Evolutionary conservation across 2,888 invertebrate genomes (phyloP).

Genomic region (Apodemia duryi): DNA sequence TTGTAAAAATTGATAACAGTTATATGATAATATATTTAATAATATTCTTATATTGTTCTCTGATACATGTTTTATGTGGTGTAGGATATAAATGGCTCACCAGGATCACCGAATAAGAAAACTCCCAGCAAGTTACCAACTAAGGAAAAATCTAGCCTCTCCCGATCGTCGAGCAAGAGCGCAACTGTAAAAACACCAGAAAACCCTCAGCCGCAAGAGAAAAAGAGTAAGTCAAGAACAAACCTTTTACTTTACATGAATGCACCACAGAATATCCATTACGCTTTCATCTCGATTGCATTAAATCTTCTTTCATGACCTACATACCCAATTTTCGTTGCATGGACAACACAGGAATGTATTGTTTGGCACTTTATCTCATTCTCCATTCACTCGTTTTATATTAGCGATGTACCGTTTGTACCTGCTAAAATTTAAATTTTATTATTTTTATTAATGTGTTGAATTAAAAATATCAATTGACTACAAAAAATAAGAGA

Average conservation of each 20-base stretch:
- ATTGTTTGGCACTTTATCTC: no score
- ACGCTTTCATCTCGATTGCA: background rate
- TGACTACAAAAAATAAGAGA: no score
- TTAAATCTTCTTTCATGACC: no score
- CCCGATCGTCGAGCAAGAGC: constrained; percentile 81
- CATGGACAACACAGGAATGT: no score
- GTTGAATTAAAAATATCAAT: no score
- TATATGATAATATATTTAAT: no score
- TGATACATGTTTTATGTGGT: constrained; percentile 21
- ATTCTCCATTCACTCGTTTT: no score
- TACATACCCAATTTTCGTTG: no score
- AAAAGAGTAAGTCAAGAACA: constrained; percentile 82
- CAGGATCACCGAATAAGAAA: constrained; percentile 87
- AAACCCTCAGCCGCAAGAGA: constrained; percentile 73
- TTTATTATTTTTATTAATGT: no score
- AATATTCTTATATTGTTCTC: background rate
- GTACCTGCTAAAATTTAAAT: no score
- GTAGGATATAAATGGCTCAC: constrained; percentile 84
- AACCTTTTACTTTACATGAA: background rate
- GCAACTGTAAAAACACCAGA: constrained; percentile 86
- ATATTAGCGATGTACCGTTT: no score
- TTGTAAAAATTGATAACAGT: no score
- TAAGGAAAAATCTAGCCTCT: constrained; percentile 69
- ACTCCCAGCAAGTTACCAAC: constrained; percentile 78
- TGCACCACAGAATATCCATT: constrained; percentile 10